Evolutionary conservation across 1,140 invertebrate species (phyloP).

Genomic region (Rhizoglyphus robini): DNA sequence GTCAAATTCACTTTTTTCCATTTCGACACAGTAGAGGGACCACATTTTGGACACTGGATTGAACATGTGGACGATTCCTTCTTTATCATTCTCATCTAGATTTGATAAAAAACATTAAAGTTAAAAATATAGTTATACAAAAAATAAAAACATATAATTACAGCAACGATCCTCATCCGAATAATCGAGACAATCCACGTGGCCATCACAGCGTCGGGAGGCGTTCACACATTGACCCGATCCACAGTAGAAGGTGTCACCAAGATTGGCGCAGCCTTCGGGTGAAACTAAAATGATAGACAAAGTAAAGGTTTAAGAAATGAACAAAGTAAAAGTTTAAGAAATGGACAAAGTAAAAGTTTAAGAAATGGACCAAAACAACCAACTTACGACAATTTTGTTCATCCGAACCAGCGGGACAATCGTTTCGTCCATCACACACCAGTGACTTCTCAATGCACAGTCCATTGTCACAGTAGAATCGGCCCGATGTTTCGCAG

Average conservation of each 20-base stretch:
- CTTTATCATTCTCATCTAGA: neutral
- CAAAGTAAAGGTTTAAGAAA: neutral
- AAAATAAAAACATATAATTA: slow-evolving; percentile 1
- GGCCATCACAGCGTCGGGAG: neutral
- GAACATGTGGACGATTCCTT: neutral
- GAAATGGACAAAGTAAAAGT: neutral
- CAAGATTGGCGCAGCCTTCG: neutral
- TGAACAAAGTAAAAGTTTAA: neutral
- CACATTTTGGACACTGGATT: neutral
- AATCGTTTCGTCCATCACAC: slow-evolving; percentile 33
- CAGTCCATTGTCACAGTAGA: slow-evolving; percentile 24
- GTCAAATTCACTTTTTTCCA: neutral
- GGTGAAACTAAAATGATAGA: neutral
- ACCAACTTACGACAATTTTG: slow-evolving; percentile 24
- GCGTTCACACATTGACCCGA: slow-evolving; percentile 1
- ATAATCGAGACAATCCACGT: neutral
- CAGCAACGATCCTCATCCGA: slow-evolving; percentile 6
- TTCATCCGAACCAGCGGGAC: slow-evolving; percentile 33
- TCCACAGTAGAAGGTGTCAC: neutral
- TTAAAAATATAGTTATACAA: neutral
- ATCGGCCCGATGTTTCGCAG: slow-evolving; percentile 13
- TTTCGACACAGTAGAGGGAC: slow-evolving; percentile 1
- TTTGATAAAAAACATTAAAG: neutral
- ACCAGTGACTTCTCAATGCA: slow-evolving; percentile 29
- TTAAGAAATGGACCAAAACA: neutral